Evolutionary conservation across 2,113 vertebrate genomes (phyloP).

Genomic region (Aleadryas rufinucha): DNA sequence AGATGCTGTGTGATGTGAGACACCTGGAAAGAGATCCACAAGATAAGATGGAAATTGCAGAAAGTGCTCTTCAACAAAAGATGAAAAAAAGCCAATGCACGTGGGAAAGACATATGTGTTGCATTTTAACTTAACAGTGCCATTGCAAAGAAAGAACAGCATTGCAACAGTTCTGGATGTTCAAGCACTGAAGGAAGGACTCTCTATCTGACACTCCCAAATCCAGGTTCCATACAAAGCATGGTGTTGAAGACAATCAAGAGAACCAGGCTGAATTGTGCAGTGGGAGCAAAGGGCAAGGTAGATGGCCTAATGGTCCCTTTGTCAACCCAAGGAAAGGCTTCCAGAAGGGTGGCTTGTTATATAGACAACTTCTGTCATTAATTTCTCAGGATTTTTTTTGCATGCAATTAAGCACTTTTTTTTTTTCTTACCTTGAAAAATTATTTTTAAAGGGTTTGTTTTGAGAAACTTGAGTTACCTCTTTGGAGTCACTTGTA

Average conservation of each 20-base stretch:
- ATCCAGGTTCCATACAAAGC: background rate
- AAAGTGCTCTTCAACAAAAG: background rate
- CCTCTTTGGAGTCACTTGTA: background rate
- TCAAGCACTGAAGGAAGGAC: background rate
- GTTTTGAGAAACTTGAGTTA: background rate
- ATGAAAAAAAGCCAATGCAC: fast-evolving
- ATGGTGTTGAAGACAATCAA: fast-evolving
- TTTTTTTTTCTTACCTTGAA: background rate
- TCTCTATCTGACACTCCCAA: background rate
- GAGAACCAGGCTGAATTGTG: background rate
- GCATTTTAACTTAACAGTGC: background rate
- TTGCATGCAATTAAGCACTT: background rate
- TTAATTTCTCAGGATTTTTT: background rate
- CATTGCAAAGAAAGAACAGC: background rate
- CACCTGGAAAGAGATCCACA: background rate
- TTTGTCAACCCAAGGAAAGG: background rate
- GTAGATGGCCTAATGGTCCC: background rate
- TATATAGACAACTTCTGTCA: background rate
- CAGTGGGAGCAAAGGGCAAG: background rate
- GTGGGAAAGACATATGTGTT: background rate
- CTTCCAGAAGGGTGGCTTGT: background rate
- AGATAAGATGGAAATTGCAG: background rate
- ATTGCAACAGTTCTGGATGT: background rate
- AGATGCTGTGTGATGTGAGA: background rate
- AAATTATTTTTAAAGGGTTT: background rate